Percentiles rank a stretch among this genome's conserved stretches.
phyloP scores from a whole-genome alignment of 1,140 invertebrate genomes.

The Dryas iulia region DNA sequence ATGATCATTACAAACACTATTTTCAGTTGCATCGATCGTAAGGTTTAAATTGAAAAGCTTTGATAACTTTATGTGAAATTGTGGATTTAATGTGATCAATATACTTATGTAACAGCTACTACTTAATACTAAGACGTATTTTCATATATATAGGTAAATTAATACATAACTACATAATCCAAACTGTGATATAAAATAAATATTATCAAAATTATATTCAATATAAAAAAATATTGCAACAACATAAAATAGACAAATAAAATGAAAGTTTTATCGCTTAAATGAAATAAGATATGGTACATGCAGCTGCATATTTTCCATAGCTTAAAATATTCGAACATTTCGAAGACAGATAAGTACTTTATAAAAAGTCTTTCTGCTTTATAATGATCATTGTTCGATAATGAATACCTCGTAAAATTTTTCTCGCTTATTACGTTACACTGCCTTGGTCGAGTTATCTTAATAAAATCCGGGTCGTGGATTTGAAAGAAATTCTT shows the following conservation, averaged over 20 bases:
- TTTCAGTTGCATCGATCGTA: no score
- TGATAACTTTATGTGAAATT: no score
- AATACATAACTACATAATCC: no score
- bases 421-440: slow-evolving; percentile 46
- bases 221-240: neutral
- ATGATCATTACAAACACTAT: no score
- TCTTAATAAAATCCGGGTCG: slow-evolving; percentile 34
- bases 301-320: slow-evolving; percentile 20
- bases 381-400: slow-evolving; percentile 39
- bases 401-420: slow-evolving; percentile 56
- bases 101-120: no score
- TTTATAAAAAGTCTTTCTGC: slow-evolving; percentile 23
- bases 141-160: no score
- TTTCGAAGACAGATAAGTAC: slow-evolving; percentile 17
- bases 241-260: slow-evolving; percentile 5
- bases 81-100: no score
- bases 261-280: neutral
- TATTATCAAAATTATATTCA: neutral
- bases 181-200: no score
- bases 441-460: slow-evolving; percentile 35
- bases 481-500: slow-evolving; percentile 36
- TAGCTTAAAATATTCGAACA: slow-evolving; percentile 14
- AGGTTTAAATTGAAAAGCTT: no score
- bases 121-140: no score
- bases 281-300: neutral